These are phyloP conservation scores for Sardinella longiceps DNA, from an alignment of 2,797 vertebrate genomes.

Conservation along the genomic window DNA sequence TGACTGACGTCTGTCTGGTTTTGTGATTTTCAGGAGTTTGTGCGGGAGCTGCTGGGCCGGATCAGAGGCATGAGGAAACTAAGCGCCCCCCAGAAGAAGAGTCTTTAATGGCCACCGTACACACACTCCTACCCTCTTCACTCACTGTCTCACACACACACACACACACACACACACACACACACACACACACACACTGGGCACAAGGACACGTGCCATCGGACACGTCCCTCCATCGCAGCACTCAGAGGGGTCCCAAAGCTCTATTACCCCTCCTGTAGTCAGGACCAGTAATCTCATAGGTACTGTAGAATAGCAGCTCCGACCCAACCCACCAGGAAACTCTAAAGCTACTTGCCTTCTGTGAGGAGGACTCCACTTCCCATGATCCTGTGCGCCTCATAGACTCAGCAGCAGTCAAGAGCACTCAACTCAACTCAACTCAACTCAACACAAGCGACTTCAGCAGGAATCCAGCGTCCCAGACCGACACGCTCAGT, in stretches of 20 bases:
- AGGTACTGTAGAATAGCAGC: conserved; percentile 15
- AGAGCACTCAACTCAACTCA: neutral
- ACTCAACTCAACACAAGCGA: neutral
- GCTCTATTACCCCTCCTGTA: neutral
- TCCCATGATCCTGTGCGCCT: conserved; percentile 32
- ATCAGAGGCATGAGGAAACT: conserved; percentile 98
- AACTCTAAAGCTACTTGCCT: conserved; percentile 3
- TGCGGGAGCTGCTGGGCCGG: conserved; percentile 90
- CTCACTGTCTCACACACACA: neutral
- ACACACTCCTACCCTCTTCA: neutral
- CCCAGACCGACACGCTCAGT: neutral
- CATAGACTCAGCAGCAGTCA: conserved; percentile 12
- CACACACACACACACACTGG: conserved; percentile 41
- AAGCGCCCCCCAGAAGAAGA: conserved; percentile 93
- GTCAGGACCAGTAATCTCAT: conserved; percentile 12
- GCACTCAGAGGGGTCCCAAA: conserved; percentile 30
- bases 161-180: neutral
- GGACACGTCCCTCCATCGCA: conserved; percentile 41
- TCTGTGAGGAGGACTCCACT: conserved; percentile 36
- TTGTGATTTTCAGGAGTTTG: conserved; percentile 81
- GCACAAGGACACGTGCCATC: conserved; percentile 30
- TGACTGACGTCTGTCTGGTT: neutral
- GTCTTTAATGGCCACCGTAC: conserved; percentile 78
- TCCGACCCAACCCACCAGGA: conserved; percentile 19
- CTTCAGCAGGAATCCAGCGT: conserved; percentile 31